Percentiles rank a stretch among this genome's conserved stretches.
Evolutionary conservation across 1,140 invertebrate species (phyloP).

Genomic region (Drosophila rhopaloa): DNA sequence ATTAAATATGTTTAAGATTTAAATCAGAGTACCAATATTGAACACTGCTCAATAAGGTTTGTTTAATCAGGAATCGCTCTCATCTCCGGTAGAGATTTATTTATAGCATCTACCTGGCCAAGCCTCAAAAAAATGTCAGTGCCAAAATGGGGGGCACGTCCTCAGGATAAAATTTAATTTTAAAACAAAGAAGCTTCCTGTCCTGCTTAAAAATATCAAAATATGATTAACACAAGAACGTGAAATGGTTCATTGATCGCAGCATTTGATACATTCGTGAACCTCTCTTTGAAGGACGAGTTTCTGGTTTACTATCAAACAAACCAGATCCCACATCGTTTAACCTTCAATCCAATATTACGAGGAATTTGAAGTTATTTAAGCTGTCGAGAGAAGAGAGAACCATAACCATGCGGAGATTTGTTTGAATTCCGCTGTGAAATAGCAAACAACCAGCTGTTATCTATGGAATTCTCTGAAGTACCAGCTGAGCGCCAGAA

Average conservation of each 20-base stretch:
- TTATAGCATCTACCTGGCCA: constrained; percentile 31
- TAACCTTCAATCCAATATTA: constrained; percentile 44
- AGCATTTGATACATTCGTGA: constrained; percentile 32
- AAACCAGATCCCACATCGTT: constrained; percentile 7
- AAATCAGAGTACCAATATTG: no score
- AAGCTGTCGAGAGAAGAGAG: constrained; percentile 1
- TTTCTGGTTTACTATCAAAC: constrained; percentile 25
- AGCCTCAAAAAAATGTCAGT: constrained; percentile 36
- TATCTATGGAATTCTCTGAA: constrained; percentile 6
- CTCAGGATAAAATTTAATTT: constrained; percentile 34
- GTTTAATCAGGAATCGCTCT: neutral
- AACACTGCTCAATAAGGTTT: neutral
- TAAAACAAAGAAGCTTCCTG: constrained; percentile 54
- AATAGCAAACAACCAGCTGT: constrained; percentile 16
- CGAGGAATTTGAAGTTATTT: constrained; percentile 28
- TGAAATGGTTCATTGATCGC: constrained; percentile 49
- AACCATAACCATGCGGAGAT: neutral
- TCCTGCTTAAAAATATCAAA: constrained; percentile 10
- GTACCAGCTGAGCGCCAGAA: neutral
- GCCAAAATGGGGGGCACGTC: constrained; percentile 62
- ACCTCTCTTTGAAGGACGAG: constrained; percentile 13
- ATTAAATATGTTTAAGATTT: no score
- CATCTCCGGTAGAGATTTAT: constrained; percentile 20
- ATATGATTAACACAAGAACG: constrained; percentile 2
- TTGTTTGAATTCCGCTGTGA: constrained; percentile 9